Evolutionary conservation across 2,888 invertebrate genomes (phyloP).

Genomic region (Aphidius colemani): DNA sequence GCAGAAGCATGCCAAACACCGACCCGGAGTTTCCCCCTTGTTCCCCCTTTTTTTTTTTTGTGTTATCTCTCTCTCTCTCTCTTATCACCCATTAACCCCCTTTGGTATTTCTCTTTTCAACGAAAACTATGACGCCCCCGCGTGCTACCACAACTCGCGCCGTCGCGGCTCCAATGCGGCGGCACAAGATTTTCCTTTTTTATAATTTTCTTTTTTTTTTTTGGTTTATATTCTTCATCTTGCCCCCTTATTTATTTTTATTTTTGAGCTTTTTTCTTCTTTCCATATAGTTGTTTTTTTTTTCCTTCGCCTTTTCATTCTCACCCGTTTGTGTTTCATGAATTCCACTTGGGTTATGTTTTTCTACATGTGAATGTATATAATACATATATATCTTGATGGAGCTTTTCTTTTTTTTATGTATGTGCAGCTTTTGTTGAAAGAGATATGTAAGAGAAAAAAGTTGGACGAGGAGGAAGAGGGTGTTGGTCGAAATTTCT

Average conservation of each 20-base stretch:
- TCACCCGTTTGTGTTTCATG: conserved; percentile 9
- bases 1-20: conserved; percentile 22
- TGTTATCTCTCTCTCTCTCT: background rate
- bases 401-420: no score
- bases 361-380: no score
- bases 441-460: no score
- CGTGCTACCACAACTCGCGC: conserved; percentile 32
- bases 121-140: background rate
- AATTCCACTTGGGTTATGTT: background rate
- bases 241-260: background rate
- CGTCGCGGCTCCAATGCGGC: conserved; percentile 36
- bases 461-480: no score
- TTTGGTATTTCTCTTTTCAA: conserved; percentile 11
- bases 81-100: background rate
- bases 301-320: conserved; percentile 13
- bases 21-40: conserved; percentile 11
- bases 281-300: conserved; percentile 1
- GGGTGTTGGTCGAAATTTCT: no score
- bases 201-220: conserved; percentile 13
- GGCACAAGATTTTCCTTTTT: conserved; percentile 32
- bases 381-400: no score
- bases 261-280: background rate
- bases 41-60: background rate
- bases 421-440: no score
- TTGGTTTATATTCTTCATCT: background rate